A percentile compares a stretch with the other conserved stretches of the same genome.
Evolutionary conservation across 2,888 invertebrate genomes (phyloP).

Genomic region (Myopa testacea): DNA sequence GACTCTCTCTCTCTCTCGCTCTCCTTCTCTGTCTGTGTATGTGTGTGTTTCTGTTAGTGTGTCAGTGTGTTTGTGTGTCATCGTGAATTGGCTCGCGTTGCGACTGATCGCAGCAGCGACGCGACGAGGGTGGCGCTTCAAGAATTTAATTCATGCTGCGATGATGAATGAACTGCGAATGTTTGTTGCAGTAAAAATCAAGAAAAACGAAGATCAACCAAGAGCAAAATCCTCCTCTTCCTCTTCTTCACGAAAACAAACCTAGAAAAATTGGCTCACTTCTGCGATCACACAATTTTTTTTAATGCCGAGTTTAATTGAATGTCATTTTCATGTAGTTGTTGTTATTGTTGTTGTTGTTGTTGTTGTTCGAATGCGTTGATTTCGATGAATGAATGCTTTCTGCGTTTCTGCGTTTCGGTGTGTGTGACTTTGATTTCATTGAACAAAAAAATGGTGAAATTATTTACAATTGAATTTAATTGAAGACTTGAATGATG

Average conservation of each 20-base stretch:
- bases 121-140: conserved; percentile 44
- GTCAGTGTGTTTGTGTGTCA: not conserved
- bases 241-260: not conserved
- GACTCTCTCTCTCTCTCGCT: too few relatives aligned
- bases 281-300: not conserved
- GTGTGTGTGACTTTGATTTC: conserved; percentile 3
- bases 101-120: not conserved
- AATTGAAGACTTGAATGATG: conserved; percentile 29
- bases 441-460: conserved; percentile 15
- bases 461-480: conserved; percentile 30
- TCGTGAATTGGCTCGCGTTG: not conserved
- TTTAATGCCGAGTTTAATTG: too few relatives aligned
- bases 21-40: too few relatives aligned
- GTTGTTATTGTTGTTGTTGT: not conserved
- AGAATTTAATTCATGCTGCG: conserved; percentile 48
- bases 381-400: conserved; percentile 20
- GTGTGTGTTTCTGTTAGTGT: not conserved
- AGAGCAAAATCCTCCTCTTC: too few relatives aligned
- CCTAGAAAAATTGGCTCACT: conserved; percentile 25
- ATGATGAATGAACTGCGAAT: conserved; percentile 48
- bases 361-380: not conserved
- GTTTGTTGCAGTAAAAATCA: conserved; percentile 19
- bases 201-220: not conserved
- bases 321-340: not conserved
- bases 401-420: not conserved